These are phyloP conservation scores for Spilarctia lutea DNA, from an alignment of 2,888 invertebrate genomes.

Conservation along the genomic window DNA sequence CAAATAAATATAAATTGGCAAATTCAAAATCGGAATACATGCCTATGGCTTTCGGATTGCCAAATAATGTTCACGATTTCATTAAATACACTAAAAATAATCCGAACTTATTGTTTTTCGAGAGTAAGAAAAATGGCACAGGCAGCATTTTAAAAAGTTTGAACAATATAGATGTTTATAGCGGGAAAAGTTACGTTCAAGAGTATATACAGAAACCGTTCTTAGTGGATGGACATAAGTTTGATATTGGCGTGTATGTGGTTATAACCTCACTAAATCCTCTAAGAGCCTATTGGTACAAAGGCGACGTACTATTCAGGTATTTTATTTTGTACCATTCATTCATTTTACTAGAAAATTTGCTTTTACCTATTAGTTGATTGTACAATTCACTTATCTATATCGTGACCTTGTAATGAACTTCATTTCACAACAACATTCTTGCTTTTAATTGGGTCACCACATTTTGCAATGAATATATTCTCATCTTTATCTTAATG, in stretches of 20 bases:
- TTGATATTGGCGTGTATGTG: conserved; percentile 98
- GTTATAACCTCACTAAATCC: conserved; percentile 96
- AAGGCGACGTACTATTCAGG: conserved; percentile 96
- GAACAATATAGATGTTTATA: conserved; percentile 82
- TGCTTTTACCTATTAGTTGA: too few species aligned
- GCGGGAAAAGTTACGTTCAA: conserved; percentile 94
- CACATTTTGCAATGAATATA: neutral
- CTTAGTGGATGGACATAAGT: conserved; percentile 96
- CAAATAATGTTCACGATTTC: conserved; percentile 90
- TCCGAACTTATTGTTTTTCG: conserved; percentile 92
- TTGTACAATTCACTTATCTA: neutral
- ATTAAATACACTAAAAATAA: conserved; percentile 88
- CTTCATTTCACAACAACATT: neutral
- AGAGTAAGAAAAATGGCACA: conserved; percentile 96
- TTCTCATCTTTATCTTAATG: neutral
- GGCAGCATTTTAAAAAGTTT: conserved; percentile 92
- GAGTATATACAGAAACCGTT: conserved; percentile 96
- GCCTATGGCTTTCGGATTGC: conserved; percentile 95
- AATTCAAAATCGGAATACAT: conserved; percentile 92
- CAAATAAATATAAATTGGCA: conserved; percentile 95
- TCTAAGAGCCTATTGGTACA: conserved; percentile 94
- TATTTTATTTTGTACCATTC: conserved; percentile 56
- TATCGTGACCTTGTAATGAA: neutral
- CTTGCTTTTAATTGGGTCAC: neutral
- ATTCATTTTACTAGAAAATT: too few species aligned